Evolutionary conservation across 1,140 invertebrate species (phyloP).

Genomic region (Scaptomyza montana): DNA sequence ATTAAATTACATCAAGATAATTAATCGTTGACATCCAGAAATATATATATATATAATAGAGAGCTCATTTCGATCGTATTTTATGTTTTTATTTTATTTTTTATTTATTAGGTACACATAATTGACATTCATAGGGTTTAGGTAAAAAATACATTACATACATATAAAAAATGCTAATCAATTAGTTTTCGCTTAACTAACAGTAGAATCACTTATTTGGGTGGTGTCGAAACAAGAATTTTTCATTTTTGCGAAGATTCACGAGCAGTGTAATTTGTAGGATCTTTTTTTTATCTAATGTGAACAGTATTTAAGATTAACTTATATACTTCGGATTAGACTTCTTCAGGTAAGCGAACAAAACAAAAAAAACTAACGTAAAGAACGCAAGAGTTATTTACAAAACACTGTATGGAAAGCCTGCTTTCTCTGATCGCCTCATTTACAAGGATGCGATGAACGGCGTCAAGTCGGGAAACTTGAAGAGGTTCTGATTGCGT

Average conservation of each 20-base stretch:
- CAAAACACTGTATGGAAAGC: slow-evolving; percentile 55
- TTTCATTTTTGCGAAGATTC: slow-evolving; percentile 13
- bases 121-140: slow-evolving; percentile 60
- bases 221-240: slow-evolving; percentile 47
- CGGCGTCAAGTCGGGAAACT: slow-evolving; percentile 87
- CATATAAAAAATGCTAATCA: slow-evolving; percentile 54
- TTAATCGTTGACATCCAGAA: no score
- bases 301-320: slow-evolving; percentile 7
- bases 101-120: slow-evolving; percentile 64
- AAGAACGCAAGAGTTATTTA: slow-evolving; percentile 62
- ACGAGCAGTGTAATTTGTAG: slow-evolving; percentile 20
- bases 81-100: slow-evolving; percentile 17
- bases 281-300: slow-evolving; percentile 7
- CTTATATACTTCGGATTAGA: slow-evolving; percentile 47
- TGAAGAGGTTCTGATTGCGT: slow-evolving; percentile 84
- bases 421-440: slow-evolving; percentile 32
- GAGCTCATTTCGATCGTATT: no score
- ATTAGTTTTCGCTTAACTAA: slow-evolving; percentile 62
- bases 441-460: slow-evolving; percentile 84
- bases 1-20: no score
- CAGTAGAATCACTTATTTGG: slow-evolving; percentile 44
- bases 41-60: no score
- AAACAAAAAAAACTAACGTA: slow-evolving; percentile 57
- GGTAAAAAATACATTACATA: slow-evolving; percentile 56
- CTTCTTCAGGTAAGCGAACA: slow-evolving; percentile 67